phyloP scores from a whole-genome alignment of 2,888 invertebrate species.

The Creontiades dilutus region DNA sequence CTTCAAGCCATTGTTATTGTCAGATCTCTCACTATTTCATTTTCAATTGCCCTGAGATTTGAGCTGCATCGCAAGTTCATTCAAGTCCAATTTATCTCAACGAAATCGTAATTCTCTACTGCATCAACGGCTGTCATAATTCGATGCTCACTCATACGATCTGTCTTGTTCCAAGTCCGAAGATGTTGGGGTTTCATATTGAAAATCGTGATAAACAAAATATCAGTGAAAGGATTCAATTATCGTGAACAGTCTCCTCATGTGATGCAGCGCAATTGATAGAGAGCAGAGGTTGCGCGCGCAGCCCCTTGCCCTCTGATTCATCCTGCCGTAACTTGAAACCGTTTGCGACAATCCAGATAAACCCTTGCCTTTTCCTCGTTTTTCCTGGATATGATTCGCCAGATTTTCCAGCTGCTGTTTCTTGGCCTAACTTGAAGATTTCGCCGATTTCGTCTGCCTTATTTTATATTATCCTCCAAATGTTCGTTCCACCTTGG shows the following conservation, averaged over 20 bases:
- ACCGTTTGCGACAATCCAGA: not conserved
- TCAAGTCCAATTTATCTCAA: not conserved
- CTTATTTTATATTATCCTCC: not conserved
- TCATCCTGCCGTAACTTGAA: not conserved
- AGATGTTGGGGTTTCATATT: not conserved
- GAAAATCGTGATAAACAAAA: not conserved
- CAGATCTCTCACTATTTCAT: not conserved
- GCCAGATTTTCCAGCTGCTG: too few relatives aligned
- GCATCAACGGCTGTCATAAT: not conserved
- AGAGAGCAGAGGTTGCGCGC: not conserved
- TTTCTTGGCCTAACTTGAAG: not conserved
- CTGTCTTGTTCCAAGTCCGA: not conserved
- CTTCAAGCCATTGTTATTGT: conserved; percentile 17
- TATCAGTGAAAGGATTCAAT: too few relatives aligned
- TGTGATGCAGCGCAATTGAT: not conserved
- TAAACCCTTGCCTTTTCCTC: not conserved
- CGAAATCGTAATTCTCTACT: not conserved
- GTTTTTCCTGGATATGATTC: not conserved
- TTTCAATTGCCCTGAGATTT: not conserved
- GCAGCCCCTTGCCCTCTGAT: not conserved
- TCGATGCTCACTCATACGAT: too few relatives aligned
- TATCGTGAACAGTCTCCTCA: not conserved
- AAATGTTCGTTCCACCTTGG: not conserved
- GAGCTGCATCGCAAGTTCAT: not conserved
- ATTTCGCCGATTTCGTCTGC: not conserved